phyloP scores from a whole-genome alignment of 2,888 invertebrate species.

The Thalpophila matura region DNA sequence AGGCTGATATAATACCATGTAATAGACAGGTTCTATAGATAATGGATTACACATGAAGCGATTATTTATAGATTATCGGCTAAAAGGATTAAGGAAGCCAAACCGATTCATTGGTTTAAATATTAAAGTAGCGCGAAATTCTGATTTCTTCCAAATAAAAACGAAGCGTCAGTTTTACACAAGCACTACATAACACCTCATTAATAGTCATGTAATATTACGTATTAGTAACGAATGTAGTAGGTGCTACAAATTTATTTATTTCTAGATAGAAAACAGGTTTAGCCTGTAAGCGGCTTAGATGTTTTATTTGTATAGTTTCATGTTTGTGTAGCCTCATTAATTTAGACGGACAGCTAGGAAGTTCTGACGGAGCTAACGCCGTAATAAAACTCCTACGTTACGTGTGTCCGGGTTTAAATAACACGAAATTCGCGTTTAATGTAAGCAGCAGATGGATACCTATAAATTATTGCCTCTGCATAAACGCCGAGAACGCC shows the following conservation, averaged over 20 bases:
- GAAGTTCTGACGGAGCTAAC: slow-evolving; percentile 66
- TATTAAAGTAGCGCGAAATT: slow-evolving; percentile 41
- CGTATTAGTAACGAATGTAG: slow-evolving; percentile 15
- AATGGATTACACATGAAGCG: slow-evolving; percentile 31
- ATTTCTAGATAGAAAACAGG: slow-evolving; percentile 26
- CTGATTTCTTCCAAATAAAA: slow-evolving; percentile 21
- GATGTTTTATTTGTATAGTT: slow-evolving; percentile 42
- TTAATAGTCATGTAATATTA: slow-evolving; percentile 13
- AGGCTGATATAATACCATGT: slow-evolving; percentile 6
- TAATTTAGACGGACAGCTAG: slow-evolving; percentile 60
- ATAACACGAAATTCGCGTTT: slow-evolving; percentile 74
- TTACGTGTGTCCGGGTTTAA: slow-evolving; percentile 69
- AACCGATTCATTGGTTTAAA: slow-evolving; percentile 28
- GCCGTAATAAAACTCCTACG: slow-evolving; percentile 72
- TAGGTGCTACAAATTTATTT: slow-evolving; percentile 22
- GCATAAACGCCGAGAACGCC: slow-evolving; percentile 63
- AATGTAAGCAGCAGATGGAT: slow-evolving; percentile 78
- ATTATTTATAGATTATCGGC: slow-evolving; percentile 32
- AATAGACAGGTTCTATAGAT: slow-evolving; percentile 10
- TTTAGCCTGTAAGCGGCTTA: slow-evolving; percentile 15
- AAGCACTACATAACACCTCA: background rate
- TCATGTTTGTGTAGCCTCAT: slow-evolving; percentile 59
- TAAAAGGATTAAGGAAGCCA: slow-evolving; percentile 24
- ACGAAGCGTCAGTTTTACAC: background rate
- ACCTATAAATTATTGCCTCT: slow-evolving; percentile 75